Base-by-base conservation (phyloP, 2,888 invertebrate genomes). In the Stenolophus ochropezus region DNA sequence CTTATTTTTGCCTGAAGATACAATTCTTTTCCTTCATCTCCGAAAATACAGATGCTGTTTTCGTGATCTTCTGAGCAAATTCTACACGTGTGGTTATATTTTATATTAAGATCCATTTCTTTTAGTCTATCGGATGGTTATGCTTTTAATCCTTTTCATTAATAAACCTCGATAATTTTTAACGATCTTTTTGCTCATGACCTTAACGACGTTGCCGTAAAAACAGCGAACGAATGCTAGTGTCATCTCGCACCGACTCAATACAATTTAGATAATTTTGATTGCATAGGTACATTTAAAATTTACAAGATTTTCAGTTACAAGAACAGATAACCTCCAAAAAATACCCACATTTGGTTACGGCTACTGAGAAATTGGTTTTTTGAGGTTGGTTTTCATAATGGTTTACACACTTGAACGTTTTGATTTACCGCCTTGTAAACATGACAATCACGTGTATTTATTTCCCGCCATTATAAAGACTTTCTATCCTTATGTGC, bases 1-100 rank as follows among this genome's bases (percentile, higher is more conserved):
- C 91, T 91, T 85, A 94, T 92, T 90, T 93, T 94, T 83, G 92
- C 91, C 87, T 92, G 92, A 82, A 94, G 90, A 86, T 92, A 91
- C 89, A 92, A 91, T 86, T 91, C 91, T 87, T 92, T 91, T 82
- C 93, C 93, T 89, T 94, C 93, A 85, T 92, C 91, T 85, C 93
- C 92, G 87, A 93, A 94, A 89, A 93, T 91, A 90, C 91, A 91
- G 85, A 93, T 89, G 78, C 92, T 92, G 84, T 91, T 91, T 86
- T 91, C 91, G 85, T 91, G 91, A 86, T 92, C 91, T 84, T 91
- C 90, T 83, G 92, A 92, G 89, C 94, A 94, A 84, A 94, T 91
- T 84, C 94, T 91, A 88, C 94, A 94, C 87, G 91, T 89, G 84
- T 90, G 87, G 83, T 90, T 90, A 84, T 90, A 90, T 84, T 84